These are phyloP conservation scores for Mycalesis mineus DNA, from an alignment of 2,888 invertebrate genomes.

Conservation along the genomic window DNA sequence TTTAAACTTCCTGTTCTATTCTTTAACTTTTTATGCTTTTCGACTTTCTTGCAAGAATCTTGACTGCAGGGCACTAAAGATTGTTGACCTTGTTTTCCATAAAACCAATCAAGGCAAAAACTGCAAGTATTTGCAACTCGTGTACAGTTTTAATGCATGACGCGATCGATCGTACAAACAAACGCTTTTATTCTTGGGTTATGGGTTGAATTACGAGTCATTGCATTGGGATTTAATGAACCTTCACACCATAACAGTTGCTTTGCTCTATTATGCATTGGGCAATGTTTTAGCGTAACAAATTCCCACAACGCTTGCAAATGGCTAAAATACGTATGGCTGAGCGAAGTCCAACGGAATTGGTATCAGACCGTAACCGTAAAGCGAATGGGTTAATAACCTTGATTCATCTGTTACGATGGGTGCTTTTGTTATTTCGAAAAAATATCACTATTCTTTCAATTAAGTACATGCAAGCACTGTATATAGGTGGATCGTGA, in stretches of 20 bases:
- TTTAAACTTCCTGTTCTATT: background rate
- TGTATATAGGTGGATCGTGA: background rate
- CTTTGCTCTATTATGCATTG: slow-evolving; percentile 12
- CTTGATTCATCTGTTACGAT: slow-evolving; percentile 56
- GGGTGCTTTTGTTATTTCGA: slow-evolving; percentile 32
- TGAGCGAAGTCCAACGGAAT: slow-evolving; percentile 46
- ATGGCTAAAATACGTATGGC: slow-evolving; percentile 24
- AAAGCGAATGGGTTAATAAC: slow-evolving; percentile 66
- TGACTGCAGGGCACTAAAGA: background rate
- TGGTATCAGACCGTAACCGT: slow-evolving; percentile 66
- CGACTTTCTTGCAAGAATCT: background rate
- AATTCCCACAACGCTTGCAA: slow-evolving; percentile 23
- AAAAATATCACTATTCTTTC: slow-evolving; percentile 7
- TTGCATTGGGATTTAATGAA: background rate
- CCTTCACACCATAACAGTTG: background rate
- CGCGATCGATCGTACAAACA: too few species aligned
- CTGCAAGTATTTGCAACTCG: too few species aligned
- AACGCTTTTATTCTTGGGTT: too few species aligned
- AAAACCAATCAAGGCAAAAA: too few species aligned
- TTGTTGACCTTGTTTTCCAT: too few species aligned
- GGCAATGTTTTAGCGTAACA: slow-evolving; percentile 20
- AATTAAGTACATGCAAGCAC: slow-evolving; percentile 1
- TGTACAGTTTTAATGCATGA: too few species aligned
- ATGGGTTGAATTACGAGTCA: background rate
- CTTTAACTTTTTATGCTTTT: background rate